These are phyloP conservation scores for Zosterops hypoxanthus DNA, from an alignment of 2,113 vertebrate genomes.

Conservation along the genomic window DNA sequence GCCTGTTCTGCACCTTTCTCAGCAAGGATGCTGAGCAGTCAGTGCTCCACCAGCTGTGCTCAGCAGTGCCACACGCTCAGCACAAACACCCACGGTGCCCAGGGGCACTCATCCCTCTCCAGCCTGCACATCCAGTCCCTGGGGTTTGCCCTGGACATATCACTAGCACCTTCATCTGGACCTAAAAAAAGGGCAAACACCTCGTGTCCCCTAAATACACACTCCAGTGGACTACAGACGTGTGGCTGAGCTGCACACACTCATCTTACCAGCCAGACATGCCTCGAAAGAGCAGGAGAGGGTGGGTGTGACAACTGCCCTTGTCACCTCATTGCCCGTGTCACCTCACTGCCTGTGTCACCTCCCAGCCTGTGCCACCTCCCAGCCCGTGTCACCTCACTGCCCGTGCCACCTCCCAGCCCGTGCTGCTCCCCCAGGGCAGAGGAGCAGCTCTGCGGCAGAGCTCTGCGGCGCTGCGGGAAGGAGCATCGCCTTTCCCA, in stretches of 20 bases:
- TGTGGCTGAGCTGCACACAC: background rate
- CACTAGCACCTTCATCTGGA: background rate
- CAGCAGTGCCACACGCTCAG: background rate
- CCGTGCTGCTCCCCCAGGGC: background rate
- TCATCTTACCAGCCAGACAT: background rate
- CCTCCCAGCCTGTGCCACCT: background rate
- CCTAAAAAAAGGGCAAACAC: background rate
- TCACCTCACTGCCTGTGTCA: background rate
- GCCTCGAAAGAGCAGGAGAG: background rate
- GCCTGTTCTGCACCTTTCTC: background rate
- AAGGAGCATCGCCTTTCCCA: background rate
- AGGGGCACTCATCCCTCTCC: background rate
- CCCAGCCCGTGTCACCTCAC: background rate
- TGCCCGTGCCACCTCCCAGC: background rate
- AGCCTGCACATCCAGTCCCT: background rate
- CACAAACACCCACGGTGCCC: fast-evolving
- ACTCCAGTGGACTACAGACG: background rate
- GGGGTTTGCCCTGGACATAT: background rate
- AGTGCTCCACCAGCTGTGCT: fast-evolving
- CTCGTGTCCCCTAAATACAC: background rate
- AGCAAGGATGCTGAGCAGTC: background rate
- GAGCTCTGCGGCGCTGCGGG: background rate
- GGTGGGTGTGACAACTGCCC: fast-evolving
- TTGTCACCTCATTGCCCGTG: fast-evolving
- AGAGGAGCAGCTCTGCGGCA: background rate